These are phyloP conservation scores for Macroramphosus scolopax DNA, from an alignment of 2,797 vertebrate species.

Conservation along the genomic window DNA sequence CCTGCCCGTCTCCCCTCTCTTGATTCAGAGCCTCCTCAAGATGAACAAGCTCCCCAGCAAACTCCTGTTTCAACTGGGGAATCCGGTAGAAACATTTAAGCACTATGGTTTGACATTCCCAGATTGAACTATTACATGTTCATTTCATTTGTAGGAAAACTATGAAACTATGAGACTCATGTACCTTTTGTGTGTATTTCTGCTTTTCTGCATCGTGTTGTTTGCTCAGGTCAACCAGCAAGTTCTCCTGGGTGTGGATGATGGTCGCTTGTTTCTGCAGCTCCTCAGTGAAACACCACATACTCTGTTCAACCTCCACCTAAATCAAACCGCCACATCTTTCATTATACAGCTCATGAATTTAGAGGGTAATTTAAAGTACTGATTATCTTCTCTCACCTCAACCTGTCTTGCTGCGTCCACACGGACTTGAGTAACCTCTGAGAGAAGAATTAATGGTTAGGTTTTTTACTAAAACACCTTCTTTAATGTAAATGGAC, in stretches of 20 bases:
- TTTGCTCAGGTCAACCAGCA: constrained; percentile 67
- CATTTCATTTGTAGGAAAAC: background rate
- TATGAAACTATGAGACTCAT: background rate
- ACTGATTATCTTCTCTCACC: constrained; percentile 26
- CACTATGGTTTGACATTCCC: background rate
- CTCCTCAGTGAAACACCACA: constrained; percentile 71
- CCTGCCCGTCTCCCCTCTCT: constrained; percentile 34
- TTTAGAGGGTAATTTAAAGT: background rate
- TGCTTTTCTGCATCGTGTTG: constrained; percentile 71
- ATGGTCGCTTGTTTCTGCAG: constrained; percentile 59
- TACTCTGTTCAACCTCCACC: constrained; percentile 76
- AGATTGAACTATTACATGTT: background rate
- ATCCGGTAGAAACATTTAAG: background rate
- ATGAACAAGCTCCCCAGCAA: constrained; percentile 48
- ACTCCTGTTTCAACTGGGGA: constrained; percentile 63
- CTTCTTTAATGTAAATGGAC: background rate
- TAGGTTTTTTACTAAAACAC: background rate
- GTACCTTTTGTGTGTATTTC: constrained; percentile 58
- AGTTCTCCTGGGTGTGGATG: constrained; percentile 72
- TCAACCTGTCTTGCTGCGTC: constrained; percentile 77
- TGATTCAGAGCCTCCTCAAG: constrained; percentile 55
- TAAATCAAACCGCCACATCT: constrained; percentile 23
- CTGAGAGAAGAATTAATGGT: constrained; percentile 55
- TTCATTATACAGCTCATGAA: background rate
- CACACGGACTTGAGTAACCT: constrained; percentile 70